phyloP scores from a whole-genome alignment of 2,113 vertebrate species.

The Herpetotheres cachinnans region DNA sequence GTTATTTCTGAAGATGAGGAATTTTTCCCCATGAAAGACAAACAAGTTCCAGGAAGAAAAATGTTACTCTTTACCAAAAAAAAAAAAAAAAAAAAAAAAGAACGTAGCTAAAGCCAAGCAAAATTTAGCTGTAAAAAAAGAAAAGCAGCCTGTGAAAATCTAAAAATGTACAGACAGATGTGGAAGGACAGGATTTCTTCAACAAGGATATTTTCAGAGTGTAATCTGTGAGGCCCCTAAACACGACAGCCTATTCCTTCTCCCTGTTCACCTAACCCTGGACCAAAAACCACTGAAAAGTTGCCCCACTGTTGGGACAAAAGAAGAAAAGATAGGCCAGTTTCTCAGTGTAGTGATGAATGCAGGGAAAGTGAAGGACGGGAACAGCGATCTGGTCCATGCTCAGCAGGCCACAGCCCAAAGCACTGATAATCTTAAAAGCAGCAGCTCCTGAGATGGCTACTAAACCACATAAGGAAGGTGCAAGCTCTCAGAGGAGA shows the following conservation, averaged over 20 bases:
- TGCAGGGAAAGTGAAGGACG: not conserved
- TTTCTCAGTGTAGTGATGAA: not conserved
- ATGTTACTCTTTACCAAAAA: not conserved
- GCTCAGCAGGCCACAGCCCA: not conserved
- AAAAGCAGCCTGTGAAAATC: not conserved
- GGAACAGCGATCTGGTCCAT: not conserved
- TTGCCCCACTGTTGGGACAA: not conserved
- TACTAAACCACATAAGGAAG: not conserved
- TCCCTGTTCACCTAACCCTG: not conserved
- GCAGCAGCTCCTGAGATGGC: not conserved
- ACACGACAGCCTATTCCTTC: not conserved
- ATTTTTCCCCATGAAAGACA: not conserved
- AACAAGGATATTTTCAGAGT: not conserved
- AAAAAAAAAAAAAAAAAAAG: not conserved
- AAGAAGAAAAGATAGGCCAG: not conserved
- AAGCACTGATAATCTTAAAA: not conserved
- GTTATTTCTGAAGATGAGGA: not conserved
- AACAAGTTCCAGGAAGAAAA: not conserved
- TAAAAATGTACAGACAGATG: not conserved
- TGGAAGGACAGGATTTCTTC: not conserved
- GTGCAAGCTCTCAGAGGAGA: not conserved
- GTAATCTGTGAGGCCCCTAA: not conserved
- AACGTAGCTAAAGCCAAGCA: not conserved
- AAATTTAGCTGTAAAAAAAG: not conserved
- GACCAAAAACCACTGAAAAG: not conserved